Conservation (phyloP, 2,888 invertebrate genomes). For the Sinohyriopsis cumingii region DNA sequence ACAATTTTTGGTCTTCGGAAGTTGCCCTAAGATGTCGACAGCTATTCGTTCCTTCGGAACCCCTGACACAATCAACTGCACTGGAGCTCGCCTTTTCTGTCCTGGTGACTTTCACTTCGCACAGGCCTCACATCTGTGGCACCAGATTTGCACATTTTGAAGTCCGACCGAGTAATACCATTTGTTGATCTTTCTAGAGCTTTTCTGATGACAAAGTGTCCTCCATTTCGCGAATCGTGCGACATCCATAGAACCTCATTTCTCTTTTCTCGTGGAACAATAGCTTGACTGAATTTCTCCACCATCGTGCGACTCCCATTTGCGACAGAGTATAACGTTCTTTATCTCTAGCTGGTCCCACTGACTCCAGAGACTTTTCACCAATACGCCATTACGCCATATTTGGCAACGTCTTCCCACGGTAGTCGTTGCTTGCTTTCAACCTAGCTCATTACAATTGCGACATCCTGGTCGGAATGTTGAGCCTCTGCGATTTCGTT, state of each 20-base stretch:
- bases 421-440: conserved; percentile 1
- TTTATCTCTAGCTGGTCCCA: background rate
- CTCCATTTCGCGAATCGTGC: conserved; percentile 3
- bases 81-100: too few relatives aligned
- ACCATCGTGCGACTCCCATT: background rate
- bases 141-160: conserved; percentile 4
- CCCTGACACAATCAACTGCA: too few relatives aligned
- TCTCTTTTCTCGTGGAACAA: conserved; percentile 6
- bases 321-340: background rate
- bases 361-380: conserved; percentile 1
- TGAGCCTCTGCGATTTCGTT: background rate
- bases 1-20: too few relatives aligned
- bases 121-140: conserved; percentile 6
- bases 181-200: conserved; percentile 8
- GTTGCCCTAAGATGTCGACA: too few relatives aligned
- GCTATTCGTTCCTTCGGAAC: conserved; percentile 19
- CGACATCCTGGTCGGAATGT: conserved; percentile 6
- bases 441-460: conserved; percentile 5
- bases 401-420: background rate
- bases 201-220: conserved; percentile 15
- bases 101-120: too few relatives aligned
- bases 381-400: conserved; percentile 2
- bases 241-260: conserved; percentile 6
- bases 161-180: conserved; percentile 14
- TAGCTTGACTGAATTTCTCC: conserved; percentile 3